Base-by-base conservation (phyloP, 2,888 invertebrate genomes). In the Lymantria monacha region DNA sequence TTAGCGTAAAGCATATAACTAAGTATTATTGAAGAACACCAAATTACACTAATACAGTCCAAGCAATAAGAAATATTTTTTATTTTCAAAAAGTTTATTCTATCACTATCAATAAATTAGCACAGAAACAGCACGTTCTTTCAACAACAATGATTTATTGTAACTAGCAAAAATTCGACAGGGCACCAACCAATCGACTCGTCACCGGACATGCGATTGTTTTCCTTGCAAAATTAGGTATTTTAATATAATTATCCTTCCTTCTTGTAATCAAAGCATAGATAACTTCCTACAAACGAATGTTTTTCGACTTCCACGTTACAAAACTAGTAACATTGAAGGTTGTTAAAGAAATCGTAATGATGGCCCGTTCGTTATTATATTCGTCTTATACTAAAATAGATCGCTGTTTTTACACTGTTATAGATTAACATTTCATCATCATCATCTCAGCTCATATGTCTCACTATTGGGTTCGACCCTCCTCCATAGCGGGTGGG, bases 171-270 rank as follows among this genome's bases (percentile, higher is more conserved):
- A 49, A 65, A 48, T 44, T 33, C 12, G 42, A 48, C 22, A 43
- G 14, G 44, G 40, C 30, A 10, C 14, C 1, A 22, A 42, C 13
- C 49, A 40, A n/a, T n/a, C n/a, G n/a, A 46, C 42, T 37, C 42
- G 44, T 30, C 51, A 49, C 48, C 51, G 65, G 61, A 65, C 49
- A 48, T 51, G 41, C n/a, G 43, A 50, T 15, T 10, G 37, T 53
- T 51, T 46, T 44, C 42, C 14, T 51, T 54, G 14, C 51, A 36
- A 30, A 45, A 46, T 42, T 43, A 44, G 22, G 44, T 52, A 46
- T 44, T 30, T 30, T 13, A 55, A 58, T 61, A 60, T 58, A 56
- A 15, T 22, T 49, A 53, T 65, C 59, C 66, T 66, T 66, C 62
- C 57, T 47, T 45, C 31, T 22, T n/a, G 40, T 48, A 57, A 61